A percentile compares a stretch with the other conserved stretches of the same genome.
Conservation (phyloP, 2,888 invertebrate genomes). For the Pyrocoelia pectoralis region DNA sequence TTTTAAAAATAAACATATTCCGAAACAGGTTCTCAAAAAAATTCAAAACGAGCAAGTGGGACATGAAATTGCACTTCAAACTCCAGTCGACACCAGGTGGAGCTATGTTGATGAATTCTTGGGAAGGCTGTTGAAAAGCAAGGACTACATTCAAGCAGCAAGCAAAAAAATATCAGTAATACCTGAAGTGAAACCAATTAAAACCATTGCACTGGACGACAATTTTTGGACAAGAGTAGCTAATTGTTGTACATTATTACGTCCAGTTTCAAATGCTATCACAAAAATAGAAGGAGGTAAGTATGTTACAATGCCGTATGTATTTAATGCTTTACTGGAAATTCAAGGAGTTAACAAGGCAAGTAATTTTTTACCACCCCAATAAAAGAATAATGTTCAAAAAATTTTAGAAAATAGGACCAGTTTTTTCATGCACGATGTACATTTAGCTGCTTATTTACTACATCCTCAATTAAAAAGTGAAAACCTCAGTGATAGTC, state of each 20-base stretch:
- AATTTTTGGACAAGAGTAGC: not conserved
- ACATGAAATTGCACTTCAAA: not conserved
- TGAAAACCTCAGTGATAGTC: too few species aligned
- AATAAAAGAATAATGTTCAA: too few species aligned
- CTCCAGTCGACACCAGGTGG: not conserved
- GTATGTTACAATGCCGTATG: too few species aligned
- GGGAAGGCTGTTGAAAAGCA: not conserved
- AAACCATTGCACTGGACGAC: not conserved
- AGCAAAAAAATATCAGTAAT: not conserved
- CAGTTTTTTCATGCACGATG: too few species aligned
- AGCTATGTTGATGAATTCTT: not conserved
- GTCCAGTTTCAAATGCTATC: not conserved
- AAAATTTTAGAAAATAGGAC: too few species aligned
- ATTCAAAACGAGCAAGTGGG: too few species aligned
- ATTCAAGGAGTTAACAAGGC: too few species aligned
- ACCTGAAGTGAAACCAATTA: not conserved
- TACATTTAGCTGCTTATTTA: too few species aligned
- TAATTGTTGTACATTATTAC: not conserved
- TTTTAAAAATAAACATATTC: slow-evolving; percentile 2
- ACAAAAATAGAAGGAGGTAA: not conserved
- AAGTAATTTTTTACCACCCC: too few species aligned
- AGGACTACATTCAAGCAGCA: slow-evolving; percentile 1
- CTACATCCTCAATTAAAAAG: too few species aligned
- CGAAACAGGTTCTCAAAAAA: not conserved
- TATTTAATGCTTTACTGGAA: too few species aligned